Evolutionary conservation across 2,113 vertebrate genomes (phyloP).

Genomic region (Triplophysa rosa): DNA sequence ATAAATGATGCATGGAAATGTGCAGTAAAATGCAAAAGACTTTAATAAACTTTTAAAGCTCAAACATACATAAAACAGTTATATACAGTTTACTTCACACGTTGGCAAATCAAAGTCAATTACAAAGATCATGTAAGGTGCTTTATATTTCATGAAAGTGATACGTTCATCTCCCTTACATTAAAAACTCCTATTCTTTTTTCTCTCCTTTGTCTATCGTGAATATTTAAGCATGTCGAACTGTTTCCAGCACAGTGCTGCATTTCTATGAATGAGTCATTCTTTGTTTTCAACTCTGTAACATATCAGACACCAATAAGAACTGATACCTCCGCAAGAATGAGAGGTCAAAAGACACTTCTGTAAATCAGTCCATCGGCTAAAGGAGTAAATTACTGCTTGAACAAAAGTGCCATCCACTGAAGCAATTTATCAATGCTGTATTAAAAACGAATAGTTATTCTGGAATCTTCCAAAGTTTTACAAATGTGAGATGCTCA

Average conservation of each 20-base stretch:
- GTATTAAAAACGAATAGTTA: slow-evolving; percentile 52
- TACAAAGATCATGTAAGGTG: slow-evolving; percentile 82
- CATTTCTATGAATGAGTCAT: slow-evolving; percentile 71
- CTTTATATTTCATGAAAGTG: slow-evolving; percentile 78
- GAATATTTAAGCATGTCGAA: slow-evolving; percentile 71
- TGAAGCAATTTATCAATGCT: slow-evolving; percentile 63
- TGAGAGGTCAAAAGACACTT: slow-evolving; percentile 62
- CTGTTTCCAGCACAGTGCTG: slow-evolving; percentile 75
- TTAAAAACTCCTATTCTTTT: slow-evolving; percentile 57
- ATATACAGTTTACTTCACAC: slow-evolving; percentile 75
- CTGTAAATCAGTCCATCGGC: slow-evolving; percentile 64
- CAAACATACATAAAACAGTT: slow-evolving; percentile 82
- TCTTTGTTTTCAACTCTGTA: slow-evolving; percentile 72
- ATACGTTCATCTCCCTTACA: slow-evolving; percentile 69
- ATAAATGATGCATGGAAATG: slow-evolving; percentile 74
- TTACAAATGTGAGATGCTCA: slow-evolving; percentile 35
- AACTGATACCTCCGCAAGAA: slow-evolving; percentile 68
- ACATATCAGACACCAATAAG: slow-evolving; percentile 76
- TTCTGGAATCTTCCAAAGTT: slow-evolving; percentile 25
- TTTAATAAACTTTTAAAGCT: slow-evolving; percentile 83
- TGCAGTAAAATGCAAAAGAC: slow-evolving; percentile 81
- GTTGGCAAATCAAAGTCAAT: slow-evolving; percentile 78
- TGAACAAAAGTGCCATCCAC: slow-evolving; percentile 67
- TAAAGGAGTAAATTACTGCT: slow-evolving; percentile 66
- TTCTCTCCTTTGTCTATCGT: slow-evolving; percentile 51